Conservation (phyloP, 2,888 invertebrate genomes). For the Carcina quercana region DNA sequence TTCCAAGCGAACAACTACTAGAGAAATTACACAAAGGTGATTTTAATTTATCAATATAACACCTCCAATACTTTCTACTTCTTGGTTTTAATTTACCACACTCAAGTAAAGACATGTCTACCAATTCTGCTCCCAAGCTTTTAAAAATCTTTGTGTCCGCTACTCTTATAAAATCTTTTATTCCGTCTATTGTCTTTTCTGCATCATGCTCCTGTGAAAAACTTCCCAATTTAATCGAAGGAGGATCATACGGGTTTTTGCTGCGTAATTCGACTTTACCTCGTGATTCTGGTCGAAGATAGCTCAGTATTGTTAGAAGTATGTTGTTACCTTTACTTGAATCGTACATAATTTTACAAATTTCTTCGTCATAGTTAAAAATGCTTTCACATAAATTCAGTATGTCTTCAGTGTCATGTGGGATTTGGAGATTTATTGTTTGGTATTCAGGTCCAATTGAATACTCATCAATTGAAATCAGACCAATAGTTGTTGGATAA, state of each 20-base stretch:
- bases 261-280: conserved; percentile 18
- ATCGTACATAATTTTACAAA: neutral
- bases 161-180: neutral
- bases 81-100: neutral
- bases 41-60: conserved; percentile 36
- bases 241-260: conserved; percentile 16
- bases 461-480: conserved; percentile 12
- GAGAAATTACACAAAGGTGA: conserved; percentile 80
- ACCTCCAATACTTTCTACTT: conserved; percentile 19
- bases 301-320: conserved; percentile 42
- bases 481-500: conserved; percentile 10
- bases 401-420: neutral
- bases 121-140: neutral
- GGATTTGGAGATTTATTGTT: neutral
- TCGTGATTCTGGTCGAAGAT: conserved; percentile 37
- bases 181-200: neutral
- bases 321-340: neutral
- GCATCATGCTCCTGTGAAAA: neutral
- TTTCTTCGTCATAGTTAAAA: neutral
- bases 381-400: neutral
- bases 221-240: conserved; percentile 13
- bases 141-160: neutral
- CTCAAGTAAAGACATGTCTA: neutral
- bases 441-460: conserved; percentile 7
- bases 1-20: conserved; percentile 84